Percentiles rank a stretch among this genome's conserved stretches.
Evolutionary conservation across 2,797 vertebrate genomes (phyloP).

Genomic region (Channa striata): DNA sequence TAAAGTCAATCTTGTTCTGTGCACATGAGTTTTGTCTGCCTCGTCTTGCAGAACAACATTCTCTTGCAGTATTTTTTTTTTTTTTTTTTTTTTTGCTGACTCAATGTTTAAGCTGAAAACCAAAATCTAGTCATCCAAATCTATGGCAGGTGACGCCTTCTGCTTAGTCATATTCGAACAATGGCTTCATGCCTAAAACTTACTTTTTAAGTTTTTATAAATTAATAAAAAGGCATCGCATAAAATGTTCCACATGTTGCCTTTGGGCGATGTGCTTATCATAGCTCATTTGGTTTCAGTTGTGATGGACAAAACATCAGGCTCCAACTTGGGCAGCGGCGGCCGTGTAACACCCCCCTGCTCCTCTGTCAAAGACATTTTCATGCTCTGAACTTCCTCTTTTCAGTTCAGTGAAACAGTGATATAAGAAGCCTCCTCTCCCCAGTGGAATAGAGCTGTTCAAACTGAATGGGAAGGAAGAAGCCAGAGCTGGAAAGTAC

Average conservation of each 20-base stretch:
- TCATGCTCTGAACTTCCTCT: constrained; percentile 66
- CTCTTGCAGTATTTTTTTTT: constrained; percentile 44
- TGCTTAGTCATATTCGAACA: constrained; percentile 6
- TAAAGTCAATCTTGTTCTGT: constrained; percentile 18
- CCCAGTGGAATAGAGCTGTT: constrained; percentile 55
- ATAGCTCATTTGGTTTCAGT: constrained; percentile 24
- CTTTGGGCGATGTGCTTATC: constrained; percentile 53
- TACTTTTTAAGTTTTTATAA: neutral
- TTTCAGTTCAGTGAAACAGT: constrained; percentile 66
- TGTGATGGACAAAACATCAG: constrained; percentile 59
- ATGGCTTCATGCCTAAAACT: neutral
- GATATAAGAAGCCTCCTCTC: constrained; percentile 56
- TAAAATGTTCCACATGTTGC: constrained; percentile 44
- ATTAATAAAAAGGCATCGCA: constrained; percentile 41
- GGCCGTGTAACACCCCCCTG: neutral
- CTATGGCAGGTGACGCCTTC: constrained; percentile 20
- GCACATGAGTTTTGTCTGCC: constrained; percentile 23
- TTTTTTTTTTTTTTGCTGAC: constrained; percentile 48
- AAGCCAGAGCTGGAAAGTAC: constrained; percentile 36
- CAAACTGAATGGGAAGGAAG: constrained; percentile 61
- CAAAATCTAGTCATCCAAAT: constrained; percentile 23
- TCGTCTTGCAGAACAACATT: constrained; percentile 9
- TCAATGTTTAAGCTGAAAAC: constrained; percentile 44
- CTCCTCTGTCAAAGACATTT: constrained; percentile 52
- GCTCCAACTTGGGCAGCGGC: constrained; percentile 29